Conservation (phyloP, 1,140 invertebrate species). For the Hyposmocoma kahamanoa region DNA sequence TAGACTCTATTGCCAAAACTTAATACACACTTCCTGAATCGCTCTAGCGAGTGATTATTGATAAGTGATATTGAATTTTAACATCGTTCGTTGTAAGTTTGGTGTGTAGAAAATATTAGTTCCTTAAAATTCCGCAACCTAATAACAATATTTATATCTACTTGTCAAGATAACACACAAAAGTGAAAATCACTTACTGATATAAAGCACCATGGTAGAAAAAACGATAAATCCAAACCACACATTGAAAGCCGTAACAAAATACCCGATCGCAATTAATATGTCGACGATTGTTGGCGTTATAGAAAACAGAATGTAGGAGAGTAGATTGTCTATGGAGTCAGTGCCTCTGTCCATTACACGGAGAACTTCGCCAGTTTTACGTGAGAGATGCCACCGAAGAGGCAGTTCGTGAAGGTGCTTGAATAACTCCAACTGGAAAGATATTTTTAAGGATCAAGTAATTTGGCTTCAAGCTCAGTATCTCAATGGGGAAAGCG, state of each 20-base stretch:
- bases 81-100: no score
- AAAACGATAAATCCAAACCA: conserved; percentile 97
- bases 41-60: no score
- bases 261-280: conserved; percentile 92
- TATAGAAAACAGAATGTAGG: conserved; percentile 91
- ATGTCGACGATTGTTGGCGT: conserved; percentile 95
- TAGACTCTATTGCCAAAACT: no score
- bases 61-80: no score
- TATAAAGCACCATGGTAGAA: conserved; percentile 92
- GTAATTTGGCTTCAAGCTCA: no score
- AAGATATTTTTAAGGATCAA: conserved; percentile 22
- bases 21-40: no score
- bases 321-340: conserved; percentile 94
- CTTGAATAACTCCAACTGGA: conserved; percentile 83
- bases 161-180: no score
- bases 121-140: no score
- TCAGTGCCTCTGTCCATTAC: conserved; percentile 97
- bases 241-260: conserved; percentile 89
- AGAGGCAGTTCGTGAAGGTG: conserved; percentile 92
- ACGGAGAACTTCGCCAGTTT: conserved; percentile 95
- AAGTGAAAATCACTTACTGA: conserved; percentile 82
- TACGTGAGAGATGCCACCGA: conserved; percentile 92
- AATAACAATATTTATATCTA: no score
- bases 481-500: no score
- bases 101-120: no score